phyloP scores from a whole-genome alignment of 2,888 invertebrate species.

The Drosophila histrio region DNA sequence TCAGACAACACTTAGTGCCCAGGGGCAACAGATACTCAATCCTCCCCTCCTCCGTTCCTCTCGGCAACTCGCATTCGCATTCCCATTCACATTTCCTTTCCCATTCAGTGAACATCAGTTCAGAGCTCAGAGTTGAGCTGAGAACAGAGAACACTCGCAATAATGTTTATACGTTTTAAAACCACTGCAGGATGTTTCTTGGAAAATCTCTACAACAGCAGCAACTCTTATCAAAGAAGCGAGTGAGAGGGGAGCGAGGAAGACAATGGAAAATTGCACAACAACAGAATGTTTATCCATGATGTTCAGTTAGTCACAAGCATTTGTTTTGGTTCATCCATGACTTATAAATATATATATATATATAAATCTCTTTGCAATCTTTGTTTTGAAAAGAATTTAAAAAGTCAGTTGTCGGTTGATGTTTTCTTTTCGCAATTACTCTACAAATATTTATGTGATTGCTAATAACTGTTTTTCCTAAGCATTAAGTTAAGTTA shows the following conservation, averaged over 20 bases:
- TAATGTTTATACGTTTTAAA: constrained; percentile 58
- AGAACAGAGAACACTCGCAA: constrained; percentile 23
- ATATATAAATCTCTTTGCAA: constrained; percentile 4
- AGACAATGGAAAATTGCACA: constrained; percentile 36
- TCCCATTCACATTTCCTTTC: constrained; percentile 20
- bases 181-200: constrained; percentile 32
- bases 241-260: background rate
- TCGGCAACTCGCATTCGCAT: constrained; percentile 5
- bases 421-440: background rate
- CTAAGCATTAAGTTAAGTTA: background rate
- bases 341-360: constrained; percentile 11
- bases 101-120: constrained; percentile 32
- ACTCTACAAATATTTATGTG: background rate
- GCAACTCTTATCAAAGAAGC: background rate
- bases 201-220: constrained; percentile 7
- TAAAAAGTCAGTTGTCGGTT: background rate
- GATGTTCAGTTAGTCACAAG: background rate
- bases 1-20: constrained; percentile 38
- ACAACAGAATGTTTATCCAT: constrained; percentile 21
- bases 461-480: background rate
- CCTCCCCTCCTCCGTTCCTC: background rate
- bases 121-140: constrained; percentile 18
- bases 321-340: constrained; percentile 10
- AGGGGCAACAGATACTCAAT: background rate
- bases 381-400: background rate